These are phyloP conservation scores for Muscidifurax raptorellus DNA, from an alignment of 1,140 invertebrate genomes.

Conservation along the genomic window DNA sequence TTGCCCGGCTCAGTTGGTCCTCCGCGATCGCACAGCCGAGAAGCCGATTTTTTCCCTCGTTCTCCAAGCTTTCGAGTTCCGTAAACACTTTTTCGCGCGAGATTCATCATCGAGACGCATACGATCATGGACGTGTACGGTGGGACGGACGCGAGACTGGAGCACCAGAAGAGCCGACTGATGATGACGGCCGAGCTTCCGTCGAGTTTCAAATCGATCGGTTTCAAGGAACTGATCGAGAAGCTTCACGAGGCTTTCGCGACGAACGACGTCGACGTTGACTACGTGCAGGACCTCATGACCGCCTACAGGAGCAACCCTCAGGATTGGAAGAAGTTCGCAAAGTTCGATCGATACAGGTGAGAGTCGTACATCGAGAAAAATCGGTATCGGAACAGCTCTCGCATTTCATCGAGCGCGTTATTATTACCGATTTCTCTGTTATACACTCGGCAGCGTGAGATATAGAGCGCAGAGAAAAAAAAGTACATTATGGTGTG, in stretches of 20 bases:
- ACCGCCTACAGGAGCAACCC: conserved; percentile 90
- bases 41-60: neutral
- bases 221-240: conserved; percentile 84
- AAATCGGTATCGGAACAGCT: too few relatives aligned
- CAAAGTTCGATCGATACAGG: conserved; percentile 95
- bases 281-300: conserved; percentile 91
- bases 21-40: neutral
- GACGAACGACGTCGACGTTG: conserved; percentile 88
- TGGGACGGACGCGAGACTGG: neutral
- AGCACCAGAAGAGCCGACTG: neutral
- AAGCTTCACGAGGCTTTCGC: conserved; percentile 86
- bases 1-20: conserved; percentile 1
- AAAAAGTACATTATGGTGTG: too few relatives aligned
- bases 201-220: conserved; percentile 64
- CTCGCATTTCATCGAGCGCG: neutral
- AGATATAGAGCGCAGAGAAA: too few relatives aligned
- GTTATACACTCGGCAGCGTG: too few relatives aligned
- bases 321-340: conserved; percentile 94
- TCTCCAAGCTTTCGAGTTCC: neutral
- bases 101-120: neutral
- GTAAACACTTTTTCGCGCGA: too few relatives aligned
- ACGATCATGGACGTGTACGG: conserved; percentile 12
- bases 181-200: conserved; percentile 2
- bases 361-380: conserved; percentile 75
- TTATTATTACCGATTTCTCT: neutral